These are phyloP conservation scores for Pteruthius melanotis DNA, from an alignment of 2,113 vertebrate genomes.

Conservation along the genomic window DNA sequence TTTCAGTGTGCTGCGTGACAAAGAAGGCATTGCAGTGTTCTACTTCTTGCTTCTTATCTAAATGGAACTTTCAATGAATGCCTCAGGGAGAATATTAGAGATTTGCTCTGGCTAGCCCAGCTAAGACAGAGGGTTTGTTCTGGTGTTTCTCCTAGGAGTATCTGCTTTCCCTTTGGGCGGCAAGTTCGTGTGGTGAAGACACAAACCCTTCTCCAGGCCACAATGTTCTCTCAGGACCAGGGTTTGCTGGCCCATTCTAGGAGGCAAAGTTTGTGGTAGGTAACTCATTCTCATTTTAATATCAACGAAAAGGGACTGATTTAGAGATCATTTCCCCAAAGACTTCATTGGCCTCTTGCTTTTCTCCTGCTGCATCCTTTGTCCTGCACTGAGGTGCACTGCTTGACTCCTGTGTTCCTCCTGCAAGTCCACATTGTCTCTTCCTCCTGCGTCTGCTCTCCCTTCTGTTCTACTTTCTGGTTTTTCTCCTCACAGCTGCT, in stretches of 20 bases:
- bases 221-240: not conserved
- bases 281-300: not conserved
- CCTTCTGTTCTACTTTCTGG: not conserved
- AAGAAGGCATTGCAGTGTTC: not conserved
- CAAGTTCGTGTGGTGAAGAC: not conserved
- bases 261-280: not conserved
- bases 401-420: not conserved
- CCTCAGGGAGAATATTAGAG: not conserved
- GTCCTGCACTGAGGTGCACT: not conserved
- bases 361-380: not conserved
- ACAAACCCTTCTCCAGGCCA: not conserved
- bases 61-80: not conserved
- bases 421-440: not conserved
- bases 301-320: not conserved
- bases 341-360: not conserved
- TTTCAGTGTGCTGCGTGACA: not conserved
- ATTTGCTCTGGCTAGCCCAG: not conserved
- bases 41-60: not conserved
- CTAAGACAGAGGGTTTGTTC: not conserved
- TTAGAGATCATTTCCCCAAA: not conserved
- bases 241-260: not conserved
- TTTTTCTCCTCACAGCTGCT: not conserved
- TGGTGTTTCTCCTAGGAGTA: not conserved
- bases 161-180: not conserved
- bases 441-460: not conserved